Evolutionary conservation across 2,888 invertebrate species (phyloP).

Genomic region (Villa cingulata): DNA sequence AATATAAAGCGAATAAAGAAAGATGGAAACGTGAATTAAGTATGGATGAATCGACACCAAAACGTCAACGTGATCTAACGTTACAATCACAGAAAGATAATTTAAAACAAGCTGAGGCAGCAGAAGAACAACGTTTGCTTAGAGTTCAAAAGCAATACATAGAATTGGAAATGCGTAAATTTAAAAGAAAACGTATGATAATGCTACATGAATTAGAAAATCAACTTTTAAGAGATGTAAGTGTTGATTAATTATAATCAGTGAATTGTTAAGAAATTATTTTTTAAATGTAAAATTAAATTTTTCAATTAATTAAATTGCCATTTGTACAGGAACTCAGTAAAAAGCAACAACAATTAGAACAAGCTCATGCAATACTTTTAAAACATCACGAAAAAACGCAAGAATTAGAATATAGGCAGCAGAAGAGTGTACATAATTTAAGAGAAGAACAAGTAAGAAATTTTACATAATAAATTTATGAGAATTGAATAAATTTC

Average conservation of each 20-base stretch:
- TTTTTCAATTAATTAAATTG: not conserved
- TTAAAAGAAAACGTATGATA: conserved; percentile 77
- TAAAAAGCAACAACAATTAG: conserved; percentile 87
- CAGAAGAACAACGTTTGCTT: conserved; percentile 76
- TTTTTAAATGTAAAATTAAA: too few species aligned
- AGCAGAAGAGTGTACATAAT: conserved; percentile 88
- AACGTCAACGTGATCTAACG: conserved; percentile 79
- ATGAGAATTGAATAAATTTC: not conserved
- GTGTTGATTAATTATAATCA: conserved; percentile 16
- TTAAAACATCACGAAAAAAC: conserved; percentile 94
- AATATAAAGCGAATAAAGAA: conserved; percentile 94
- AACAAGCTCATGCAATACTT: conserved; percentile 88
- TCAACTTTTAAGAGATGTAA: conserved; percentile 76
- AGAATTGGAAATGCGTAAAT: conserved; percentile 84
- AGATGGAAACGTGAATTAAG: conserved; percentile 88
- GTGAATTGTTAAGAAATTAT: too few species aligned
- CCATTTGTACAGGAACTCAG: conserved; percentile 62
- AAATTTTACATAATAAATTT: too few species aligned
- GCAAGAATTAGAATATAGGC: conserved; percentile 88
- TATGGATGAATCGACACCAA: conserved; percentile 83
- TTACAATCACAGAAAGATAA: conserved; percentile 85
- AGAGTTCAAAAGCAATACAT: conserved; percentile 82
- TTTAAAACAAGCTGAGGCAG: conserved; percentile 79
- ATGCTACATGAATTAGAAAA: conserved; percentile 79
- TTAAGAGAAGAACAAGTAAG: conserved; percentile 70